Conservation (phyloP, 1,140 invertebrate genomes). For the Drosophila malerkotliana region DNA sequence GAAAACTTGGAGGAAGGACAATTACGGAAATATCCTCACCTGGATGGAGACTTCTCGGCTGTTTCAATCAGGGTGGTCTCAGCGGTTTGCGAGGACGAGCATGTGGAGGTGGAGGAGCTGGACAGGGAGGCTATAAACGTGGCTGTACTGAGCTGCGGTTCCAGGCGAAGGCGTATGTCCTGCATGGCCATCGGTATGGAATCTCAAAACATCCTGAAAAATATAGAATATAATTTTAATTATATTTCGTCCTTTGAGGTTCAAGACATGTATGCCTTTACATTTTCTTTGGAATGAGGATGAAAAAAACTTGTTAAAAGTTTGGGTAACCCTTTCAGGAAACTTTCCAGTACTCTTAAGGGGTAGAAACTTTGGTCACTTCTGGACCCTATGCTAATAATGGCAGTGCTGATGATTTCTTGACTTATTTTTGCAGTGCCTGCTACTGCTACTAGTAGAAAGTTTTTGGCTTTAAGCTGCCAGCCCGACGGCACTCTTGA, state of each 20-base stretch:
- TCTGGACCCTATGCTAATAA: conserved; percentile 55
- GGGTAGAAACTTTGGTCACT: conserved; percentile 44
- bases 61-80: conserved; percentile 70
- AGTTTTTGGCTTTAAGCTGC: conserved; percentile 51
- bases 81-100: conserved; percentile 37
- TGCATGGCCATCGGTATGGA: conserved; percentile 63
- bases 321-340: conserved; percentile 43
- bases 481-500: conserved; percentile 17
- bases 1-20: conserved; percentile 8
- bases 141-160: conserved; percentile 72
- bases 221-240: background rate
- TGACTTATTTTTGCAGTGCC: conserved; percentile 48
- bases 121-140: conserved; percentile 47
- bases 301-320: conserved; percentile 56
- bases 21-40: conserved; percentile 43
- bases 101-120: conserved; percentile 9
- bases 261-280: background rate
- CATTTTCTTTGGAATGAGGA: background rate
- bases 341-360: conserved; percentile 31
- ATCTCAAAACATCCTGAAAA: conserved; percentile 56
- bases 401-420: conserved; percentile 59
- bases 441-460: background rate
- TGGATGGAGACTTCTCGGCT: conserved; percentile 37
- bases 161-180: conserved; percentile 76
- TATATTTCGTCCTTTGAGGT: background rate